phyloP scores from a whole-genome alignment of 2,797 vertebrate species.

The Gambusia yucatana region DNA sequence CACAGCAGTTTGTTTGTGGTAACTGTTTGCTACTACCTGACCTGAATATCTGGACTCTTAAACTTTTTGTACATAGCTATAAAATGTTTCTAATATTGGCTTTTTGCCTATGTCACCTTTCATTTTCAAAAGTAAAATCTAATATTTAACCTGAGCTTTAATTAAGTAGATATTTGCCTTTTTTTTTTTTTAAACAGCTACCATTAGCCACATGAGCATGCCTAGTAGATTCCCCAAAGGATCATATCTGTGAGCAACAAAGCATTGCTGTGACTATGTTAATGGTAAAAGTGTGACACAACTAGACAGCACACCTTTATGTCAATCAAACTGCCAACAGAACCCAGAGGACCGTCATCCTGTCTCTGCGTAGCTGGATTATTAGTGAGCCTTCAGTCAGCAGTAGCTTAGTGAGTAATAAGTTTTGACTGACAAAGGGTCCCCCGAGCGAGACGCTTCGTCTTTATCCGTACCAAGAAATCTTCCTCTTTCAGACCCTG shows the following conservation, averaged over 20 bases:
- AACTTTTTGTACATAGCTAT: neutral
- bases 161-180: neutral
- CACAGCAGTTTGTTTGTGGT: neutral
- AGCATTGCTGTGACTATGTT: neutral
- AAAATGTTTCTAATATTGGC: neutral
- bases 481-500: neutral
- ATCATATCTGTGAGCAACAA: neutral
- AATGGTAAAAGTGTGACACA: neutral
- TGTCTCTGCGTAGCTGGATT: neutral
- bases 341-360: neutral
- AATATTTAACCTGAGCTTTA: neutral
- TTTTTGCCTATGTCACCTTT: neutral
- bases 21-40: neutral
- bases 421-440: neutral
- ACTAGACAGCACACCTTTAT: neutral
- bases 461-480: neutral
- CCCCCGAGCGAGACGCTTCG: neutral
- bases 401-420: slow-evolving; percentile 8
- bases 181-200: neutral
- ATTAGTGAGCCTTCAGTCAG: slow-evolving; percentile 8
- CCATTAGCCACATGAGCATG: neutral
- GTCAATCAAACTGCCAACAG: slow-evolving; percentile 2
- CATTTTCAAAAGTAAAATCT: neutral
- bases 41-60: neutral
- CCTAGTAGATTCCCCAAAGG: neutral